phyloP scores from a whole-genome alignment of 2,113 vertebrate species.

The Strigops habroptila region DNA sequence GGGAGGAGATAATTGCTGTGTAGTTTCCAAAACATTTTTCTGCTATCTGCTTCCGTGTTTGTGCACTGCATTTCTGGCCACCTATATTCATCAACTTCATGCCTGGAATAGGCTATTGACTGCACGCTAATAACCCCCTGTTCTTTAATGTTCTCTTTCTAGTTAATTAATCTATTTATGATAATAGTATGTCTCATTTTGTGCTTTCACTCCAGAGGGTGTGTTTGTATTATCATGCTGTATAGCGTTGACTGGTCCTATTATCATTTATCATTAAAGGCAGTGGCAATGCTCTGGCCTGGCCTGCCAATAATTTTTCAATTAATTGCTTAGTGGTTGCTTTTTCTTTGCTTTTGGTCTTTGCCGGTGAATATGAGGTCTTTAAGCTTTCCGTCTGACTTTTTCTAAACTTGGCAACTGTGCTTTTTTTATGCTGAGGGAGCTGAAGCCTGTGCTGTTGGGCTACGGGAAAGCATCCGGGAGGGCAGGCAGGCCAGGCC shows the following conservation, averaged over 20 bases:
- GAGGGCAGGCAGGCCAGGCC: background rate
- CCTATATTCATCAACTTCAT: background rate
- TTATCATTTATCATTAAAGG: slow-evolving; percentile 55
- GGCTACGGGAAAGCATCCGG: background rate
- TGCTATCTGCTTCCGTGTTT: background rate
- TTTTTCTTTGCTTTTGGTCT: background rate
- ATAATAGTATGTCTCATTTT: slow-evolving; percentile 52
- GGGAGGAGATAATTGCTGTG: background rate
- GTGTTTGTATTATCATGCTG: slow-evolving; percentile 32
- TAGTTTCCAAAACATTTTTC: background rate
- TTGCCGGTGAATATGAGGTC: background rate
- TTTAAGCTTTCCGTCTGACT: background rate
- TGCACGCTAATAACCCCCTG: background rate
- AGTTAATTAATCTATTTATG: slow-evolving; percentile 64
- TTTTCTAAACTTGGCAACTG: background rate
- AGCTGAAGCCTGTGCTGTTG: background rate
- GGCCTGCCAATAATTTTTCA: slow-evolving; percentile 48
- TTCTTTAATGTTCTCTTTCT: slow-evolving; percentile 44
- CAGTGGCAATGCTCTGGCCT: background rate
- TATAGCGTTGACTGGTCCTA: background rate
- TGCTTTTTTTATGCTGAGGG: background rate
- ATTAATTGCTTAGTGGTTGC: slow-evolving; percentile 34
- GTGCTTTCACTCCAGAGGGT: slow-evolving; percentile 29
- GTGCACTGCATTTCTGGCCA: background rate
- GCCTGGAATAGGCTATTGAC: background rate